Conservation (phyloP, 2,797 vertebrate genomes). For the Lagocephalus sceleratus region DNA sequence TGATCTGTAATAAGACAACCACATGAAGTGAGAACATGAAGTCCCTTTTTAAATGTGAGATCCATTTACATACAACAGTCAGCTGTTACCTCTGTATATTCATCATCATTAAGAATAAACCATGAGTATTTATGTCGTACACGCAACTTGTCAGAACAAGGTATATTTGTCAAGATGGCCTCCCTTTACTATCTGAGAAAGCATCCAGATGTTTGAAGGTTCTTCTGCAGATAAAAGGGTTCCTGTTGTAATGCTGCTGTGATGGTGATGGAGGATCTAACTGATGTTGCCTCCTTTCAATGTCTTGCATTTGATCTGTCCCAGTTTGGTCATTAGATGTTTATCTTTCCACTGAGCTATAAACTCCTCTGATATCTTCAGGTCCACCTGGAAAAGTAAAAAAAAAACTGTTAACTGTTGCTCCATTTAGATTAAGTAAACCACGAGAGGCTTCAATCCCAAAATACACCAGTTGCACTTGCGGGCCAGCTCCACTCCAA, state of each 20-base stretch:
- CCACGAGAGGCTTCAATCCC: neutral
- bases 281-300: constrained; percentile 91
- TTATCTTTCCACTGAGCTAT: constrained; percentile 91
- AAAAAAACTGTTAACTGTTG: neutral
- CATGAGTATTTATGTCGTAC: neutral
- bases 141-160: no score
- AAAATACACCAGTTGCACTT: no score
- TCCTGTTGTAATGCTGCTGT: constrained; percentile 4
- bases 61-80: no score
- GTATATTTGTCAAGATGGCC: neutral
- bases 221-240: constrained; percentile 14
- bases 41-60: constrained; percentile 18
- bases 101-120: neutral
- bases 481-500: no score
- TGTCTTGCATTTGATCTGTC: constrained; percentile 88
- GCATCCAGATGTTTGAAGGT: constrained; percentile 14
- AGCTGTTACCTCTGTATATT: neutral
- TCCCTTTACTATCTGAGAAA: neutral
- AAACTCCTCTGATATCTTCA: constrained; percentile 82
- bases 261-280: constrained; percentile 66
- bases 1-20: constrained; percentile 1
- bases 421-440: neutral
- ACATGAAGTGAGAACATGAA: constrained; percentile 6
- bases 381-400: constrained; percentile 76
- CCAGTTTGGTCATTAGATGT: constrained; percentile 90